Evolutionary conservation across 2,113 vertebrate genomes (phyloP), one percentile per base, ranked within the genome.

Genomic region (Pelusios castaneus): DNA sequence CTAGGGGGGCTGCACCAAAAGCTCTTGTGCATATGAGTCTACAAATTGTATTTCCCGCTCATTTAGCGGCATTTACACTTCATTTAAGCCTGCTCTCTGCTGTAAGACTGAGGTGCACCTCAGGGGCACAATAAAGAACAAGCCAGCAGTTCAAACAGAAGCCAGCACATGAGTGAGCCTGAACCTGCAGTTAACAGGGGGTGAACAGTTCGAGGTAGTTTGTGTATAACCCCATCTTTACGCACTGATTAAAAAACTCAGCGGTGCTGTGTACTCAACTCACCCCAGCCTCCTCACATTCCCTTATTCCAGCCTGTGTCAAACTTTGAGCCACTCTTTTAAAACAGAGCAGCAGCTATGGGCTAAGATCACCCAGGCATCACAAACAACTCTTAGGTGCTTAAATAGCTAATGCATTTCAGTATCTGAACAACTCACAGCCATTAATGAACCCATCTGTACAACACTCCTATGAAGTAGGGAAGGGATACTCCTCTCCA

Each of bases 341-440:
- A 38, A 73, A 73, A 43, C 2, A 25, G 38, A 24, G n/a, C 21
- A 41, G 21, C 41, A 43, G 5, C 55, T 67, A 25, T 2, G 0
- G 0, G 81, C 43, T n/a, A 51, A 24, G 67, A 43, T 67, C 43
- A 89, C 25, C 58, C 31, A 21, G 19, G 45, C 14, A 11, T 38
- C 7, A 11, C 1, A 47, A 2, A 12, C 79, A 24, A 38, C 54
- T 82, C 85, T 83, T 38, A 70, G n/a, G n/a, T 70, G 56, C 83
- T 82, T 2, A 1, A 0, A 22, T 47, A 67, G 19, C 4, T 52
- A 19, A 3, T 16, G 1, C 14, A 22, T 19, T 88, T 31, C 67
- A 84, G 58, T 60, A 56, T 2, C 31, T 25, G 31, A 93, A 41
- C 45, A 82, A 6, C 29, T 55, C 55, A 10, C 54, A 70, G 11